Evolutionary conservation across 2,797 vertebrate genomes (phyloP), one percentile per base, ranked within the genome.

Genomic region (Scleropages formosus): DNA sequence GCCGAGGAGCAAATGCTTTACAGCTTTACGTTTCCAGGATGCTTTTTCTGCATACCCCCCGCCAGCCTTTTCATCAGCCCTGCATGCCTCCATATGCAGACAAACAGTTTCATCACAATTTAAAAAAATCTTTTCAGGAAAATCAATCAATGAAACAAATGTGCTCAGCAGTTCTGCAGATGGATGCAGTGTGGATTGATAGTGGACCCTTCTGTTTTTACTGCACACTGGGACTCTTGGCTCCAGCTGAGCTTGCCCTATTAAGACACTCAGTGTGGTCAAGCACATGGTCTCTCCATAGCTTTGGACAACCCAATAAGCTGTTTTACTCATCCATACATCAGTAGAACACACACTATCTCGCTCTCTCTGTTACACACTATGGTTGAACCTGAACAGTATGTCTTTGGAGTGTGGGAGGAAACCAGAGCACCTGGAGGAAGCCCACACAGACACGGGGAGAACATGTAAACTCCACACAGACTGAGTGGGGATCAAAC

Each of bases 81-180:
- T 47, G 51, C 11, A 27, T n/a, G 16, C n/a, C 47, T 26, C 6
- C 46, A 74, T 64, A 74, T 64, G 24, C 4, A 44, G 20, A n/a
- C 26, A 20, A 76, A 62, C 61, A 27, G 62, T 75, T 75, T 31
- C 69, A 71, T 69, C 16, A 63, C 66, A 76, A 49, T 75, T 11
- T 26, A 18, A n/a, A 56, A 74, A 58, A 44, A n/a, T 59, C n/a
- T 60, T 68, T 68, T 56, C 20, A 16, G 15, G 56, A 44, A 27
- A 69, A 61, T 69, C 66, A 69, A 51, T 8, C 66, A 46, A 27
- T 72, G 26, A 63, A 11, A 61, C 13, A 13, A 27, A 8, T 10
- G 56, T 24, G 60, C 31, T 60, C 44, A 73, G 26, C 39, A 73
- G 26, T 18, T 18, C n/a, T 13, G 66, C 58, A 75, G n/a, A 27